Conservation (phyloP, 1,140 invertebrate species). For the Calosoma granatense region DNA sequence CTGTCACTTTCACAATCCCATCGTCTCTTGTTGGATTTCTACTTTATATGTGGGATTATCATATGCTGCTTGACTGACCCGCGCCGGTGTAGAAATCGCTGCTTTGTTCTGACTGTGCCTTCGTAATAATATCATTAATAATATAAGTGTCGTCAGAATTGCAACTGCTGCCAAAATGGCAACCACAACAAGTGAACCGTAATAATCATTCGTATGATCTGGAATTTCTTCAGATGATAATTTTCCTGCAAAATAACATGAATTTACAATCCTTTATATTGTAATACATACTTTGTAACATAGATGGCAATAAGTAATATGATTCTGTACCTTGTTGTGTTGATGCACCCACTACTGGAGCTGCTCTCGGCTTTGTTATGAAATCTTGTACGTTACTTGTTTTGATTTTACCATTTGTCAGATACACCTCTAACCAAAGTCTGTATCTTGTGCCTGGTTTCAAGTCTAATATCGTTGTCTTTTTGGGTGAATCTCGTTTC, state of each 20-base stretch:
- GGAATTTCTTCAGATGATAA: conserved; percentile 40
- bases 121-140: conserved; percentile 68
- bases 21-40: conserved; percentile 81
- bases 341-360: conserved; percentile 43
- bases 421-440: conserved; percentile 75
- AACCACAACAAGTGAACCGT: conserved; percentile 74
- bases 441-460: conserved; percentile 74
- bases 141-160: conserved; percentile 65
- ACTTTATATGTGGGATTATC: conserved; percentile 93
- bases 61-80: conserved; percentile 69
- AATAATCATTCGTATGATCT: conserved; percentile 60
- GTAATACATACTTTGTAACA: not conserved
- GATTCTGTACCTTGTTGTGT: conserved; percentile 40
- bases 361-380: conserved; percentile 63
- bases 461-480: conserved; percentile 56
- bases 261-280: too few relatives aligned
- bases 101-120: conserved; percentile 57
- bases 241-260: conserved; percentile 43
- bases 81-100: conserved; percentile 53
- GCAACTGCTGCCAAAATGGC: conserved; percentile 77
- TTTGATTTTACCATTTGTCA: conserved; percentile 80
- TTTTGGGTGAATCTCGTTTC: conserved; percentile 62
- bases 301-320: not conserved
- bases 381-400: conserved; percentile 82
- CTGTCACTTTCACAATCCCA: conserved; percentile 51